Evolutionary conservation across 1,140 invertebrate species (phyloP).

Genomic region (Fopius arisanus): DNA sequence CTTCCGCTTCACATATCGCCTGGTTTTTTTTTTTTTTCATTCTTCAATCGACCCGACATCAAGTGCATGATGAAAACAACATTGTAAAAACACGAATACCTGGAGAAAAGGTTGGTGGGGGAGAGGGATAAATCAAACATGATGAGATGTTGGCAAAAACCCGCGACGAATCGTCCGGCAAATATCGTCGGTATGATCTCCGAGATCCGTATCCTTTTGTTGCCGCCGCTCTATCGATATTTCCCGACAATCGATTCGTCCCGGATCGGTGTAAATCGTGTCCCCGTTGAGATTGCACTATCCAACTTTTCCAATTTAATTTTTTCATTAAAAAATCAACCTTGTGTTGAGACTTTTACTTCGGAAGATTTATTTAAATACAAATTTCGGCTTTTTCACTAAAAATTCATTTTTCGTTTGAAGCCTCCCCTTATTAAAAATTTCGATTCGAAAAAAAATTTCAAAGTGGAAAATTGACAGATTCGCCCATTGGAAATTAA

Average conservation of each 20-base stretch:
- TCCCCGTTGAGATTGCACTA: slow-evolving; percentile 6
- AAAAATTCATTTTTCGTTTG: too few species aligned
- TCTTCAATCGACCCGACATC: background rate
- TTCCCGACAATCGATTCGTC: slow-evolving; percentile 51
- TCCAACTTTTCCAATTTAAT: background rate
- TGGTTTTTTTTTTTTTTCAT: background rate
- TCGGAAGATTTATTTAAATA: too few species aligned
- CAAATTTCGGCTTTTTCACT: too few species aligned
- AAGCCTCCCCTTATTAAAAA: too few species aligned
- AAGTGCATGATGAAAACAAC: background rate
- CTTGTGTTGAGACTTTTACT: too few species aligned
- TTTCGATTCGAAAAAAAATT: background rate
- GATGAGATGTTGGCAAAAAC: slow-evolving; percentile 34
- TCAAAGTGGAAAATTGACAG: too few species aligned
- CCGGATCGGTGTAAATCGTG: slow-evolving; percentile 25
- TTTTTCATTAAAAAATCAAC: too few species aligned
- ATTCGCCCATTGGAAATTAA: too few species aligned
- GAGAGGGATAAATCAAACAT: slow-evolving; percentile 13
- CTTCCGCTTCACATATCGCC: background rate
- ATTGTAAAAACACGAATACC: background rate
- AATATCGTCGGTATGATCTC: slow-evolving; percentile 44
- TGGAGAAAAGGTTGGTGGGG: background rate
- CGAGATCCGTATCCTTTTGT: slow-evolving; percentile 35
- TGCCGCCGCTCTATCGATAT: slow-evolving; percentile 48
- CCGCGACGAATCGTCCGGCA: slow-evolving; percentile 51